Conservation (phyloP, 2,888 invertebrate species). For the Elmis aenea region DNA sequence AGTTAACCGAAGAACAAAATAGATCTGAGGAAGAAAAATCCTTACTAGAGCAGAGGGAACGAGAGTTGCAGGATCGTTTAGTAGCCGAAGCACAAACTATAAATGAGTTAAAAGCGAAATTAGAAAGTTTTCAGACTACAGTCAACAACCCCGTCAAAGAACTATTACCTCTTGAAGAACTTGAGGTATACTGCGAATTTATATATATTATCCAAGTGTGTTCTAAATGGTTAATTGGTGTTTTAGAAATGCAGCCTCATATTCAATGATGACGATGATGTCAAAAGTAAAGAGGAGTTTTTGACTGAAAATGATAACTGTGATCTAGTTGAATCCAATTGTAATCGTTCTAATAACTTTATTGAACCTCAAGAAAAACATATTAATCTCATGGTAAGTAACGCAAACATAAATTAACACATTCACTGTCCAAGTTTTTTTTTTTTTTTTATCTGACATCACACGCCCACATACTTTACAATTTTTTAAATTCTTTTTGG, state of each 20-base stretch:
- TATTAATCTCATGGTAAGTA: slow-evolving; percentile 38
- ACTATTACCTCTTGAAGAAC: slow-evolving; percentile 17
- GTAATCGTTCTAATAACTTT: slow-evolving; percentile 16
- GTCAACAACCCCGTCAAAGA: slow-evolving; percentile 16
- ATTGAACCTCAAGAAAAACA: slow-evolving; percentile 32
- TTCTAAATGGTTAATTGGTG: neutral
- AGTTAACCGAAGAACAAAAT: slow-evolving; percentile 52
- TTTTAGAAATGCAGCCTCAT: slow-evolving; percentile 26
- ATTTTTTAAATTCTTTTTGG: too few relatives aligned
- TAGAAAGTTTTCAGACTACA: slow-evolving; percentile 32
- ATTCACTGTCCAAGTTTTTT: neutral
- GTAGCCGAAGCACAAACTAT: slow-evolving; percentile 26
- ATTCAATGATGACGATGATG: slow-evolving; percentile 23
- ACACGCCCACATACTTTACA: too few relatives aligned
- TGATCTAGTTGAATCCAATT: slow-evolving; percentile 7
- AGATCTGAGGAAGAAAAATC: slow-evolving; percentile 48
- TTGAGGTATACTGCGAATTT: slow-evolving; percentile 17
- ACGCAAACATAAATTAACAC: neutral
- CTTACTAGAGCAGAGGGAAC: slow-evolving; percentile 47
- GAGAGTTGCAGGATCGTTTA: slow-evolving; percentile 34
- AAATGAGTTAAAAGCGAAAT: slow-evolving; percentile 32
- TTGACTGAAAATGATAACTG: slow-evolving; percentile 37
- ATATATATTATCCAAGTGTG: neutral
- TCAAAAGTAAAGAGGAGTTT: slow-evolving; percentile 37
- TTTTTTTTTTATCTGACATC: too few relatives aligned